Percentiles rank a stretch among this genome's conserved stretches.
Conservation (phyloP, 2,888 invertebrate species). For the Eumerus sabulonum region DNA sequence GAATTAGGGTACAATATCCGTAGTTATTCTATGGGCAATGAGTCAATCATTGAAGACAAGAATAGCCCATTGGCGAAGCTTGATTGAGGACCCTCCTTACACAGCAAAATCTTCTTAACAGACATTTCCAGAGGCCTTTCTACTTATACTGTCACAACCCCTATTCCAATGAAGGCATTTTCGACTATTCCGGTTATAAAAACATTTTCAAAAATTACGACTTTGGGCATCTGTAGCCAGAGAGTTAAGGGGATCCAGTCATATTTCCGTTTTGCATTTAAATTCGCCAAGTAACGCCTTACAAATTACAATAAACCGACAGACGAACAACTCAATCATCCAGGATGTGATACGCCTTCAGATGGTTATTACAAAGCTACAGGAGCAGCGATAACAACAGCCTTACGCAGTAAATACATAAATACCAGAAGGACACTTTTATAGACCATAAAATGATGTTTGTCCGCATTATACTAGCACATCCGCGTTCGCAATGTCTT, state of each 20-base stretch:
- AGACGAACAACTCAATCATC: conserved; percentile 39
- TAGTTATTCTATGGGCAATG: too few species aligned
- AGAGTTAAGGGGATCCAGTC: too few species aligned
- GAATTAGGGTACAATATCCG: too few species aligned
- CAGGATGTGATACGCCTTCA: conserved; percentile 36
- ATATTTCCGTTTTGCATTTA: too few species aligned
- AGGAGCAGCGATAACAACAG: conserved; percentile 16
- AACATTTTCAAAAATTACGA: too few species aligned
- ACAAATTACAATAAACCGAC: not conserved
- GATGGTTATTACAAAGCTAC: conserved; percentile 37
- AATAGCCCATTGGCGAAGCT: too few species aligned
- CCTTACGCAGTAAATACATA: conserved; percentile 35
- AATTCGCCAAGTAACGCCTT: too few species aligned
- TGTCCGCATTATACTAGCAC: conserved; percentile 31
- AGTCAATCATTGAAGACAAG: too few species aligned
- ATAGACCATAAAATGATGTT: conserved; percentile 54
- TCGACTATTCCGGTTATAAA: not conserved
- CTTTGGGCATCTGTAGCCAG: too few species aligned
- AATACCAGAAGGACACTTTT: conserved; percentile 59
- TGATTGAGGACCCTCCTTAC: too few species aligned
- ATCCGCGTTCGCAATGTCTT: conserved; percentile 5
- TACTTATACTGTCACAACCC: too few species aligned
- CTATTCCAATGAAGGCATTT: not conserved
- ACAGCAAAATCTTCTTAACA: not conserved
- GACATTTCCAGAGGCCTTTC: not conserved